A percentile compares a stretch with the other conserved stretches of the same genome.
These are phyloP conservation scores for Hydropsyche tenuis DNA, from an alignment of 1,140 invertebrate genomes.

Conservation along the genomic window DNA sequence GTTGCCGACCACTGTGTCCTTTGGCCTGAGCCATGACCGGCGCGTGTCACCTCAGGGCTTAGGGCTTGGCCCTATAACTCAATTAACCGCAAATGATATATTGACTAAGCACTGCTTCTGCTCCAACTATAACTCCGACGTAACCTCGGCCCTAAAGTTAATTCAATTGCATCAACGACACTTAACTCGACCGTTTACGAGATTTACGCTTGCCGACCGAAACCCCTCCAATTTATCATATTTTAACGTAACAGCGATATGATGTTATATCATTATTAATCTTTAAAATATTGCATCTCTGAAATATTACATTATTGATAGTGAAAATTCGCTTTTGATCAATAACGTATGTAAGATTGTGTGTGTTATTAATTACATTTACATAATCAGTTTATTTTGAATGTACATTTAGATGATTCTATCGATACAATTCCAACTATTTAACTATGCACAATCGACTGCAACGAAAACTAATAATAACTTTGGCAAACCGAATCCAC, in stretches of 20 bases:
- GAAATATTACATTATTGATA: neutral
- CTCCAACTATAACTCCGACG: conserved; percentile 3
- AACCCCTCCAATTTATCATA: neutral
- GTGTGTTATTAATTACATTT: too few relatives aligned
- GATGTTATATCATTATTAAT: neutral
- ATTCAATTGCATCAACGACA: conserved; percentile 33
- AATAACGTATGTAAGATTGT: too few relatives aligned
- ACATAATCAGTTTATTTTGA: too few relatives aligned
- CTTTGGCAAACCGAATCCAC: neutral
- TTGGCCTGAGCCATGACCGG: neutral
- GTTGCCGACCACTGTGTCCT: neutral
- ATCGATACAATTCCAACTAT: too few relatives aligned
- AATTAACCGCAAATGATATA: conserved; percentile 49
- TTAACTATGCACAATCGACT: neutral
- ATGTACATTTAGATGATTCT: neutral
- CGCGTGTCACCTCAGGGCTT: conserved; percentile 29
- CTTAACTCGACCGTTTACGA: conserved; percentile 16
- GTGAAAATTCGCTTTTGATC: too few relatives aligned
- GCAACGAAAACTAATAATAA: neutral
- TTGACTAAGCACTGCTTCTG: conserved; percentile 33
- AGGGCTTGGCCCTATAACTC: conserved; percentile 42
- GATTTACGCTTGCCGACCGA: neutral
- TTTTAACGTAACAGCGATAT: neutral
- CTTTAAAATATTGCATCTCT: neutral
- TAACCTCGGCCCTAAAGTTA: conserved; percentile 10